Base-by-base conservation (phyloP, 2,113 vertebrate genomes). In the Oxygymnocypris stewartii region DNA sequence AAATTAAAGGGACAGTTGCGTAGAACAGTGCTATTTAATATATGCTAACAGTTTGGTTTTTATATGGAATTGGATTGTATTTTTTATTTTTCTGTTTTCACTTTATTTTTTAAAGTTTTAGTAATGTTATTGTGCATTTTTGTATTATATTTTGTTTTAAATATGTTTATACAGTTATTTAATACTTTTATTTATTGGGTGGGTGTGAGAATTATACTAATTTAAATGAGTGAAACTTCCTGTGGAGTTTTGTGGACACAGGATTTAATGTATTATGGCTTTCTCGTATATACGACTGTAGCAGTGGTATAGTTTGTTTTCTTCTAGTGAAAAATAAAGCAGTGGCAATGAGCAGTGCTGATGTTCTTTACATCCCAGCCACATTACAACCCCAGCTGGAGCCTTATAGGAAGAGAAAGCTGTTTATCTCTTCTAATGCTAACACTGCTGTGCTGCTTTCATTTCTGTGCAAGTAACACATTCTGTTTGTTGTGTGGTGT, bases 391-490 rank as follows among this genome's bases (percentile, higher is more conserved):
- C 76, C 49, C 63, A 35, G 61, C 61, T 71, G 18, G 42, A 69
- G 16, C 42, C 25, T 28, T 82, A 12, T 31, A 11, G 61, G 51
- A 61, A 18, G 85, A 80, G 35, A 81, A 42, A 57, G 84, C 23
- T 31, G 57, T 80, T 81, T 57, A 88, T 28, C 57, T 79, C 31
- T 4, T 76, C 63, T 77, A 65, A 54, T 44, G 71, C 35, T 6
- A 65, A 37, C 78, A 59, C 84, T 61, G 42, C 47, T 35, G 61
- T 73, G 74, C 77, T 51, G 23, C 47, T 18, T 44, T 35, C 35
- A 54, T 81, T 76, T 84, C 59, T 75, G 84, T 74, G n/a, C 69
- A 79, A 83, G 61, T 42, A 20, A 49, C 42, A 47, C 67, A 77
- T 42, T 63, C n/a, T 35, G 59, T 76, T 77, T 47, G 78, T 57